Evolutionary conservation across 1,140 invertebrate species (phyloP).

Genomic region (Heterodera schachtii): DNA sequence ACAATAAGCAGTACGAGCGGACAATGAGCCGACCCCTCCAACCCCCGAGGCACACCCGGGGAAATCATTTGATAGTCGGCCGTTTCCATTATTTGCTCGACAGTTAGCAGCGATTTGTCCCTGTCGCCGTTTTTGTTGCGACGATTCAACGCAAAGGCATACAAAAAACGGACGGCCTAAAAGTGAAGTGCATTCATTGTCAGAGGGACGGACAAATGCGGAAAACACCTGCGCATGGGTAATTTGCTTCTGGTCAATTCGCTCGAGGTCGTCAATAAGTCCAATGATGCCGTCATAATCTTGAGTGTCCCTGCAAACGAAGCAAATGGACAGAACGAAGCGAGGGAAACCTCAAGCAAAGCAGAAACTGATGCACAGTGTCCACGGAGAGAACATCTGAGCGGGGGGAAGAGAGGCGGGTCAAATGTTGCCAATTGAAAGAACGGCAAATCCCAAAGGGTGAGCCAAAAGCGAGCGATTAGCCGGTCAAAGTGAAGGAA

Average conservation of each 20-base stretch:
- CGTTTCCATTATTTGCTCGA: conserved; percentile 89
- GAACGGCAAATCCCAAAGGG: not conserved
- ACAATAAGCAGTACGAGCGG: not conserved
- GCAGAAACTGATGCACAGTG: conserved; percentile 61
- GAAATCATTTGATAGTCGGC: conserved; percentile 86
- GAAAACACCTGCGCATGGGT: conserved; percentile 75
- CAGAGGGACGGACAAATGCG: not conserved
- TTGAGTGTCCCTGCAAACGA: conserved; percentile 68
- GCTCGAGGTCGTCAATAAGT: conserved; percentile 88
- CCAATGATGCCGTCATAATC: conserved; percentile 98
- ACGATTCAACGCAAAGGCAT: conserved; percentile 95
- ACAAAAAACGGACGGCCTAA: conserved; percentile 82
- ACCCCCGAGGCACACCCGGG: conserved; percentile 53
- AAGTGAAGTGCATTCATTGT: not conserved
- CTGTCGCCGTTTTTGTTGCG: conserved; percentile 90
- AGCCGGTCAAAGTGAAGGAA: no score
- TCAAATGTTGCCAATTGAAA: not conserved
- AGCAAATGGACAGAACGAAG: not conserved
- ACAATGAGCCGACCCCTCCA: not conserved
- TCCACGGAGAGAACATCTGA: conserved; percentile 82
- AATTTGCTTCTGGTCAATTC: conserved; percentile 87
- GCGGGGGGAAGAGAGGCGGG: not conserved
- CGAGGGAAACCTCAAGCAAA: conserved; percentile 42
- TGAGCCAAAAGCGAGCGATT: no score
- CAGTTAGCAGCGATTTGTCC: conserved; percentile 87